Conservation (phyloP, 2,888 invertebrate species). For the Clunio marinus region DNA sequence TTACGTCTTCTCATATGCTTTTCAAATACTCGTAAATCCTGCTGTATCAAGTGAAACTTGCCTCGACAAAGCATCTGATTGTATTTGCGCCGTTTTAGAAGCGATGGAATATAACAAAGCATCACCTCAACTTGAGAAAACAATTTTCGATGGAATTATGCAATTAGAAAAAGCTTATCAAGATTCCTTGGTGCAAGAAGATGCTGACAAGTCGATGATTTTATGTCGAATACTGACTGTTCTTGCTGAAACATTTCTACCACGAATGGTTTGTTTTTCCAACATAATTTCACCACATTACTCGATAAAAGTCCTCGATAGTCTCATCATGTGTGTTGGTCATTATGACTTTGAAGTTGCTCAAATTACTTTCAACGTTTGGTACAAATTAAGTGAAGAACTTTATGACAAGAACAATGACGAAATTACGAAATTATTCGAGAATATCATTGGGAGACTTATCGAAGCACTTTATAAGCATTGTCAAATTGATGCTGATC, state of each 20-base stretch:
- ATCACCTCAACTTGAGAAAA: conserved; percentile 68
- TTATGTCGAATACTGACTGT: conserved; percentile 95
- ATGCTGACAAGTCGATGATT: conserved; percentile 89
- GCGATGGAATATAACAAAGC: conserved; percentile 67
- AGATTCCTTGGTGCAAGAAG: conserved; percentile 86
- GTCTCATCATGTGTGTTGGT: conserved; percentile 86
- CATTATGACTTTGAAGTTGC: conserved; percentile 97
- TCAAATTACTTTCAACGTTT: conserved; percentile 90
- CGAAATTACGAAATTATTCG: conserved; percentile 74
- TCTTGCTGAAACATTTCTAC: conserved; percentile 83
- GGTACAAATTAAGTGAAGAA: conserved; percentile 94
- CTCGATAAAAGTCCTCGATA: conserved; percentile 77
- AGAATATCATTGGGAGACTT: conserved; percentile 86
- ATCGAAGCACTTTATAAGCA: conserved; percentile 85
- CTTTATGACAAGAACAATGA: conserved; percentile 84
- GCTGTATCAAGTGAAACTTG: conserved; percentile 56
- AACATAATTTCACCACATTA: conserved; percentile 63
- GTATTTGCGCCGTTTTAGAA: conserved; percentile 79
- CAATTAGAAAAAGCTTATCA: conserved; percentile 82
- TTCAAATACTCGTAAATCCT: conserved; percentile 63
- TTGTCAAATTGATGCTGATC: conserved; percentile 94
- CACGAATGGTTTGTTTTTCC: conserved; percentile 68
- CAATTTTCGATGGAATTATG: conserved; percentile 76
- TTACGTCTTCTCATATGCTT: conserved; percentile 67
- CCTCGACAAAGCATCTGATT: conserved; percentile 88